These are phyloP conservation scores for Drosophila bocki DNA, from an alignment of 1,140 invertebrate genomes.

Conservation along the genomic window DNA sequence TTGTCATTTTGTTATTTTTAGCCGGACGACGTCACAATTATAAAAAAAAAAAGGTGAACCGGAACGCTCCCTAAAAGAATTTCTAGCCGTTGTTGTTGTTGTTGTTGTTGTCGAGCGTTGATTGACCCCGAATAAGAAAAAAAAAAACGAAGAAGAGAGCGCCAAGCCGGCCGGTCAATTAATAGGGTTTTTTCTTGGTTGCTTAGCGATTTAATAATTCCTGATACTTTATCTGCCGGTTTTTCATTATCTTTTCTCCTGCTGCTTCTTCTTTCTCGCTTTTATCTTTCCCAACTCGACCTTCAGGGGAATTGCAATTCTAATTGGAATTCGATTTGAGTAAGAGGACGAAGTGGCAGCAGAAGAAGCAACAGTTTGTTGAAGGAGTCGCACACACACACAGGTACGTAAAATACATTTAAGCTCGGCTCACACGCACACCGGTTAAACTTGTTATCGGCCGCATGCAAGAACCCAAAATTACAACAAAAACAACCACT, in stretches of 20 bases:
- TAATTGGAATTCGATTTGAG: constrained; percentile 70
- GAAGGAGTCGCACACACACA: constrained; percentile 59
- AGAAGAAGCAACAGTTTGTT: constrained; percentile 78
- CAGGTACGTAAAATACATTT: constrained; percentile 32
- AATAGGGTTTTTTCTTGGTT: constrained; percentile 26
- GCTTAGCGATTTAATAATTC: constrained; percentile 19
- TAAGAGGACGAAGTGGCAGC: constrained; percentile 48
- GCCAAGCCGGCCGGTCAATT: constrained; percentile 64
- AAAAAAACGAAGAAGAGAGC: constrained; percentile 9
- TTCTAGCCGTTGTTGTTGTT: constrained; percentile 2
- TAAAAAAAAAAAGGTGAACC: constrained; percentile 34
- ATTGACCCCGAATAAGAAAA: constrained; percentile 25
- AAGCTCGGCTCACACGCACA: constrained; percentile 72
- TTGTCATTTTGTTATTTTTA: constrained; percentile 50
- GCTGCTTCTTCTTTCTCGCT: not conserved
- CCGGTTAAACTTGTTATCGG: constrained; percentile 81
- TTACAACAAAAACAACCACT: constrained; percentile 28
- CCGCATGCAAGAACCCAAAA: constrained; percentile 76
- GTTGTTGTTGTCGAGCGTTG: constrained; percentile 13
- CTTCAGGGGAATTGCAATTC: constrained; percentile 62
- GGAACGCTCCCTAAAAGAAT: constrained; percentile 32
- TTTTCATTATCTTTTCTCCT: constrained; percentile 1
- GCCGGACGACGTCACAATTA: constrained; percentile 34
- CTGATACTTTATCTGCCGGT: constrained; percentile 10
- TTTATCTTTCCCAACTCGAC: constrained; percentile 35